These are phyloP conservation scores for Micromys minutus DNA, from an alignment of 2,113 vertebrate genomes.

Conservation along the genomic window DNA sequence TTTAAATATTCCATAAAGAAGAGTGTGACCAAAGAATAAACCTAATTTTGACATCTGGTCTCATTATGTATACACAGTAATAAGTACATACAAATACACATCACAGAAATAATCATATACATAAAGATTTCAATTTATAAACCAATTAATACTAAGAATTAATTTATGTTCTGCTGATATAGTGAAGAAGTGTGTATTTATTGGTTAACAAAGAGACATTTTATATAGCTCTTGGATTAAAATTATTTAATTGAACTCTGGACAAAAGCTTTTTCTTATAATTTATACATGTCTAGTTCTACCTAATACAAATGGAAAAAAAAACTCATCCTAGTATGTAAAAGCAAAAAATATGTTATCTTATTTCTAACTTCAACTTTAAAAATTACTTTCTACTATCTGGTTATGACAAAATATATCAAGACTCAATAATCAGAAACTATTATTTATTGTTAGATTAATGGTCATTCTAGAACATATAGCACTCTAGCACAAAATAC, in stretches of 20 bases:
- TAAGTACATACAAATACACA: neutral
- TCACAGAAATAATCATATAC: neutral
- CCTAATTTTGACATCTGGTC: neutral
- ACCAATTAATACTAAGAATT: neutral
- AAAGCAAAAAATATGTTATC: neutral
- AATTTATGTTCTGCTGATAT: neutral
- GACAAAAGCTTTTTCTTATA: neutral
- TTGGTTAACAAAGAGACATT: neutral
- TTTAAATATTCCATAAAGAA: neutral
- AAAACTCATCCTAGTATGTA: neutral
- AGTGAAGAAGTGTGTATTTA: neutral
- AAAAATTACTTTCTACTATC: neutral
- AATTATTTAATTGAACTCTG: constrained; percentile 21
- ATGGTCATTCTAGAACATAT: neutral
- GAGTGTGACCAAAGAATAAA: neutral
- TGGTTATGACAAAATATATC: neutral
- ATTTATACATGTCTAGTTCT: constrained; percentile 21
- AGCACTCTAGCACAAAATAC: neutral
- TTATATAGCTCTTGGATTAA: constrained; percentile 22
- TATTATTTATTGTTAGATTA: neutral
- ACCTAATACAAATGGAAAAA: neutral
- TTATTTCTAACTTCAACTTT: neutral
- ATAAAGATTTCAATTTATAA: neutral
- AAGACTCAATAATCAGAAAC: neutral
- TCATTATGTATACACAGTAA: neutral